Conservation (phyloP, 2,797 vertebrate species). For the Eleutherodactylus coqui region DNA sequence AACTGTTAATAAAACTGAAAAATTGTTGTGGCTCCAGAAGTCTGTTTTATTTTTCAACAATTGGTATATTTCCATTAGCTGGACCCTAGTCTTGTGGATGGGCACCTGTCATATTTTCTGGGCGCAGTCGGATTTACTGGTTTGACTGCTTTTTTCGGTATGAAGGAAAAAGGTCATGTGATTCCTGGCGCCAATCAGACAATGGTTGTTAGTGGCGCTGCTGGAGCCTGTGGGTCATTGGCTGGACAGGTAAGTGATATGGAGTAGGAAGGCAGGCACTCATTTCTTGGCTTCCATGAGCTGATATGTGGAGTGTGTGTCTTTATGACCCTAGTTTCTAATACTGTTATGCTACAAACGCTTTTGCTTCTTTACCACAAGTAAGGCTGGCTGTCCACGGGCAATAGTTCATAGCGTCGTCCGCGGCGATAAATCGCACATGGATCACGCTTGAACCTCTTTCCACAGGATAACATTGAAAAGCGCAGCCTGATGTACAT, state of each 20-base stretch:
- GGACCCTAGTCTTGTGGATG: conserved; percentile 82
- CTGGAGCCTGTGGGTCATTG: conserved; percentile 91
- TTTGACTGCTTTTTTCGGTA: conserved; percentile 86
- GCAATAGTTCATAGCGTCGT: too few relatives aligned
- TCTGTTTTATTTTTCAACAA: background rate
- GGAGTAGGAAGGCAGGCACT: background rate
- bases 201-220: conserved; percentile 94
- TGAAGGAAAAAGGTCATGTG: conserved; percentile 91
- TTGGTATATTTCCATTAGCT: conserved; percentile 74
- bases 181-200: conserved; percentile 85
- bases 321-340: too few relatives aligned
- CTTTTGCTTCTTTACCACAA: too few relatives aligned
- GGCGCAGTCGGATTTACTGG: conserved; percentile 91
- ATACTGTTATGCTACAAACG: too few relatives aligned
- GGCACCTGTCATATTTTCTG: conserved; percentile 87
- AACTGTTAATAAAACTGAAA: too few relatives aligned
- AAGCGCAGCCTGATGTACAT: too few relatives aligned
- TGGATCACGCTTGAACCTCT: too few relatives aligned
- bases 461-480: too few relatives aligned
- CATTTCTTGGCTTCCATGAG: background rate
- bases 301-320: background rate
- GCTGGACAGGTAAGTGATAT: conserved; percentile 87
- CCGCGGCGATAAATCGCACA: too few relatives aligned
- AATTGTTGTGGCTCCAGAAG: too few relatives aligned
- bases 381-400: too few relatives aligned